These are phyloP conservation scores for Cantharis lateralis DNA, from an alignment of 2,888 invertebrate genomes.

Conservation along the genomic window DNA sequence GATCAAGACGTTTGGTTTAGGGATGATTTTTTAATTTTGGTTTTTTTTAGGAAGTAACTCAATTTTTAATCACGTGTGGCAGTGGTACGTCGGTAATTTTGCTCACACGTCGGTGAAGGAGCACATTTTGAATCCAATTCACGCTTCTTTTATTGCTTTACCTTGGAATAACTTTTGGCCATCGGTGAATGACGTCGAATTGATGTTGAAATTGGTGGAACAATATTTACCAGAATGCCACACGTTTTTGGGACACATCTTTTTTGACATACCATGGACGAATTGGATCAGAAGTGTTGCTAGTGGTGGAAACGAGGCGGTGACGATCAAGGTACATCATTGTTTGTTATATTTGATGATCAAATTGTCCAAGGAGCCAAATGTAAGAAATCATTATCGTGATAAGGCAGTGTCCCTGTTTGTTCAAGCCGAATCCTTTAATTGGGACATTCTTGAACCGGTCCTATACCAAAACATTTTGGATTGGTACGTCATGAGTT, in stretches of 20 bases:
- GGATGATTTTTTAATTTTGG: not conserved
- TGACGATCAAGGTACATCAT: constrained; percentile 60
- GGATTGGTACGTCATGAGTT: constrained; percentile 76
- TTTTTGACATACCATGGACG: constrained; percentile 70
- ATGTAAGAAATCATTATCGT: constrained; percentile 63
- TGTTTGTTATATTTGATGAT: constrained; percentile 71
- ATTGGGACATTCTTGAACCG: constrained; percentile 69
- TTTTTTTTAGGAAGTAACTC: constrained; percentile 56
- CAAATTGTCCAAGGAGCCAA: constrained; percentile 73
- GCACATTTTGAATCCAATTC: constrained; percentile 67
- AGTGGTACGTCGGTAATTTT: constrained; percentile 72
- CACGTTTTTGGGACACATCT: constrained; percentile 71
- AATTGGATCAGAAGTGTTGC: constrained; percentile 62
- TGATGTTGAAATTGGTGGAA: constrained; percentile 69
- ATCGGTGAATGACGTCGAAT: constrained; percentile 66
- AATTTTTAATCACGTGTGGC: constrained; percentile 67
- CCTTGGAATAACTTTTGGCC: constrained; percentile 78
- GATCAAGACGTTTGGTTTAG: not conserved
- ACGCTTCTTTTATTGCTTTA: constrained; percentile 66
- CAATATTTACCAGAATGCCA: constrained; percentile 73
- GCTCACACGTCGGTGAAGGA: constrained; percentile 67
- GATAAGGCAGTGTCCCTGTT: constrained; percentile 55
- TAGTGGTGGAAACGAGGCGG: constrained; percentile 51
- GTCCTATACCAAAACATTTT: constrained; percentile 66
- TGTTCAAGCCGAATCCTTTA: constrained; percentile 64